These are phyloP conservation scores for Megaceryle alcyon DNA, from an alignment of 2,797 vertebrate genomes.

Conservation along the genomic window DNA sequence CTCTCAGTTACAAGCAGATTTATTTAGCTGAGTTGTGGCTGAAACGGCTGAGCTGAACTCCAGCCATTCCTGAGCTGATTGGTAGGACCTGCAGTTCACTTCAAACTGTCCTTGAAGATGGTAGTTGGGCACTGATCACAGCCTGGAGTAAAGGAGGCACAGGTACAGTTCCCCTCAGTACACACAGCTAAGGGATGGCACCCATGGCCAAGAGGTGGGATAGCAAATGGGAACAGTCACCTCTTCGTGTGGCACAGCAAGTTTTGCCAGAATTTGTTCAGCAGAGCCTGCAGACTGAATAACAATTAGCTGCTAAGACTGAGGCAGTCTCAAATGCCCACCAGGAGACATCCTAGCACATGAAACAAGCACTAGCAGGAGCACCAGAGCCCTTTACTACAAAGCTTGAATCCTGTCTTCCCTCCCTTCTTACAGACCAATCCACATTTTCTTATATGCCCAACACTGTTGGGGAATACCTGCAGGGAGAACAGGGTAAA, in stretches of 20 bases:
- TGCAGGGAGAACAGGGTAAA: background rate
- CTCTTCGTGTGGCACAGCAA: background rate
- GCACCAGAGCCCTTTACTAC: fast-evolving
- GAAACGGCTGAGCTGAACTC: background rate
- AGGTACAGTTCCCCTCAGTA: background rate
- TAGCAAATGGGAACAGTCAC: background rate
- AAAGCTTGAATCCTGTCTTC: background rate
- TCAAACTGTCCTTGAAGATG: background rate
- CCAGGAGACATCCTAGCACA: background rate
- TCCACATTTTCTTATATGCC: background rate
- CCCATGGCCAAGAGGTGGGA: background rate
- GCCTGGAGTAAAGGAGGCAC: background rate
- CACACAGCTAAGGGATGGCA: background rate
- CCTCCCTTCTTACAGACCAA: background rate
- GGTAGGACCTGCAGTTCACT: background rate
- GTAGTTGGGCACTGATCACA: background rate
- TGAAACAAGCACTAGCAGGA: background rate
- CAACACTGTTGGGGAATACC: fast-evolving
- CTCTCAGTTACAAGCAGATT: background rate
- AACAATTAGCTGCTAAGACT: background rate
- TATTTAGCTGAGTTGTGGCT: background rate
- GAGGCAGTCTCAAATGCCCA: background rate
- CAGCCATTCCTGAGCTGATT: background rate
- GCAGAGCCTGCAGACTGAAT: background rate
- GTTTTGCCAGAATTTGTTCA: background rate